Base-by-base conservation (phyloP, 1,140 invertebrate genomes). In the Hirudo medicinalis region DNA sequence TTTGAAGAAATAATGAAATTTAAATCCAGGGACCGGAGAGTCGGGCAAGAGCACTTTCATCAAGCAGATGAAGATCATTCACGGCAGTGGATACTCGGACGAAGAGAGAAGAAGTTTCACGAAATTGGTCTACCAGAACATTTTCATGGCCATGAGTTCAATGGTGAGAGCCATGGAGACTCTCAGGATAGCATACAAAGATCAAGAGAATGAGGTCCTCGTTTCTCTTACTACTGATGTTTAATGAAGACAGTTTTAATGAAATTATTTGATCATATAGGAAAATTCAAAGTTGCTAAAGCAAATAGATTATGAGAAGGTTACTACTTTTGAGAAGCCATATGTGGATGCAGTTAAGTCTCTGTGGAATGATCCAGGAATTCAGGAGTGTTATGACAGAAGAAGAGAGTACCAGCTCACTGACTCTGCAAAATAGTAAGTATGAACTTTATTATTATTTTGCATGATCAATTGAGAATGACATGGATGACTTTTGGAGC, bases 11-110 rank as follows among this genome's bases (percentile, higher is more conserved):
- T 43, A n/a, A 22, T 27, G 2, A 29, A 36, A 15, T 32, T 68
- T 72, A 53, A 76, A 83, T 83, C 17, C 84, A 97, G 94, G 94
- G 75, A 99, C 96, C 84, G 96, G 96, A 85, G 96, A 98, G 85
- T 97, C 94, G 75, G 96, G 96, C 55, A 99, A 99, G 84, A 98
- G 94, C 75, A 99, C 96, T 72, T 99, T 99, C 84, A 99, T 99
- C 84, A 99, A 99, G 88, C 96, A 99, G 87, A 99, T 99, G 96
- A 89, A 95, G 85, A 99, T 99, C 85, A 99, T 99, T 84, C 96
- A 99, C 85, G 96, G 96, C 71, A 89, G 92, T 75, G 96, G 96
- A 76, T 99, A 99, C 84, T 95, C 94, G 77, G 93, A 97, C 84
- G 95, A 99, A 80, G 97, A 99, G 84, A 97, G 97, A 84, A 87